These are phyloP conservation scores for Panorpa germanica DNA, from an alignment of 2,888 invertebrate genomes.

Conservation along the genomic window DNA sequence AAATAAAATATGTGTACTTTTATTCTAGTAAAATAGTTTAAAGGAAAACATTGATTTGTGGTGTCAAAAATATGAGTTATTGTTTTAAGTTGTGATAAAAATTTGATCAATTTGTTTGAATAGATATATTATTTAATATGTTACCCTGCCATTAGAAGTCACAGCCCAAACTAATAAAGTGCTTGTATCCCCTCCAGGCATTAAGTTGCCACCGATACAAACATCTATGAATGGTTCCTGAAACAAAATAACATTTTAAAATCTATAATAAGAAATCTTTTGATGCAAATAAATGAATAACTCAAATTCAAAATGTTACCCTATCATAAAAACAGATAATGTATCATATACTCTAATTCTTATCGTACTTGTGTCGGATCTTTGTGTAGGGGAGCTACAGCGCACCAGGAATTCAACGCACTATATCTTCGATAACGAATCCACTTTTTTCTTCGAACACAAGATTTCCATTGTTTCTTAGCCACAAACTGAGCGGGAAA, in stretches of 20 bases:
- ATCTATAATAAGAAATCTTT: too few relatives aligned
- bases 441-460: slow-evolving; percentile 80
- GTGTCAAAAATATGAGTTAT: slow-evolving; percentile 7
- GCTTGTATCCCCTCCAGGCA: slow-evolving; percentile 58
- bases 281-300: background rate
- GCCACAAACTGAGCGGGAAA: slow-evolving; percentile 69
- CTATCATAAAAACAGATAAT: slow-evolving; percentile 1
- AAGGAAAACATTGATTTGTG: background rate
- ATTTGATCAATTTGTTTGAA: slow-evolving; percentile 9
- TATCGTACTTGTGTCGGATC: slow-evolving; percentile 58
- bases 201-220: slow-evolving; percentile 65
- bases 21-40: slow-evolving; percentile 2
- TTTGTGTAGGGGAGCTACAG: slow-evolving; percentile 72
- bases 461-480: slow-evolving; percentile 75
- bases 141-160: slow-evolving; percentile 72
- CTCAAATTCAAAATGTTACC: slow-evolving; percentile 2
- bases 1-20: background rate
- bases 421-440: slow-evolving; percentile 71
- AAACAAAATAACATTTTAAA: too few relatives aligned
- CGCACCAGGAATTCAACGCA: slow-evolving; percentile 85
- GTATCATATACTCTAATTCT: slow-evolving; percentile 3
- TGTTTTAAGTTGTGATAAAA: too few relatives aligned
- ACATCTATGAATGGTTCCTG: slow-evolving; percentile 89
- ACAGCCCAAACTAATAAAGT: slow-evolving; percentile 80
- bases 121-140: slow-evolving; percentile 10